These are phyloP conservation scores for Larimichthys crocea DNA, from an alignment of 2,113 vertebrate species.

Conservation along the genomic window DNA sequence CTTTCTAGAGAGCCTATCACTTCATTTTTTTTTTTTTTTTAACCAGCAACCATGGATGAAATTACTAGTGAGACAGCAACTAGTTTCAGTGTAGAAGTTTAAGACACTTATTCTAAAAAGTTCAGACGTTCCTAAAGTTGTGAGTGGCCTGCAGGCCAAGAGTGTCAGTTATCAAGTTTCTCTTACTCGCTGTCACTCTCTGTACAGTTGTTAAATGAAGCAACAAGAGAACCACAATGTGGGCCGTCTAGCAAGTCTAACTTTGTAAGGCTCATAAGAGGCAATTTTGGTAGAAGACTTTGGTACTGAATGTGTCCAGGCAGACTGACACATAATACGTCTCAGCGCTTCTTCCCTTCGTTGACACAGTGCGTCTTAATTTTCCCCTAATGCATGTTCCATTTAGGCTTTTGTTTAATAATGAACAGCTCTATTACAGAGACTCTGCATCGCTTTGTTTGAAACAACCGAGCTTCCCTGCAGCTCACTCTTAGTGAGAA, in stretches of 20 bases:
- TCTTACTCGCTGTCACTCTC: not conserved
- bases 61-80: slow-evolving; percentile 36
- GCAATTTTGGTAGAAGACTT: not conserved
- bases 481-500: slow-evolving; percentile 32
- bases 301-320: not conserved
- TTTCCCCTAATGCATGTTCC: slow-evolving; percentile 42
- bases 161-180: slow-evolving; percentile 21
- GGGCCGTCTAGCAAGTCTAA: not conserved
- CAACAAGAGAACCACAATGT: not conserved
- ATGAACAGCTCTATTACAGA: slow-evolving; percentile 50
- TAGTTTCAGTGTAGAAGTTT: slow-evolving; percentile 35
- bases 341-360: not conserved
- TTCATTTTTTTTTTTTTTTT: slow-evolving; percentile 13
- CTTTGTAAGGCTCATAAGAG: not conserved
- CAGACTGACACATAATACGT: slow-evolving; percentile 11
- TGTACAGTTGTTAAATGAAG: not conserved
- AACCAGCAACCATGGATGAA: slow-evolving; percentile 48
- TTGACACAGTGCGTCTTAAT: slow-evolving; percentile 25
- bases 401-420: slow-evolving; percentile 64
- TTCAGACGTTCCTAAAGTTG: slow-evolving; percentile 19
- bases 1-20: slow-evolving; percentile 51
- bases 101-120: slow-evolving; percentile 13
- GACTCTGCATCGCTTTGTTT: slow-evolving; percentile 36
- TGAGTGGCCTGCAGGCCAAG: not conserved
- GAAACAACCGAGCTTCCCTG: slow-evolving; percentile 36